These are phyloP conservation scores for Megaustenia siamemsis DNA, from an alignment of 2,888 invertebrate genomes.

Conservation along the genomic window DNA sequence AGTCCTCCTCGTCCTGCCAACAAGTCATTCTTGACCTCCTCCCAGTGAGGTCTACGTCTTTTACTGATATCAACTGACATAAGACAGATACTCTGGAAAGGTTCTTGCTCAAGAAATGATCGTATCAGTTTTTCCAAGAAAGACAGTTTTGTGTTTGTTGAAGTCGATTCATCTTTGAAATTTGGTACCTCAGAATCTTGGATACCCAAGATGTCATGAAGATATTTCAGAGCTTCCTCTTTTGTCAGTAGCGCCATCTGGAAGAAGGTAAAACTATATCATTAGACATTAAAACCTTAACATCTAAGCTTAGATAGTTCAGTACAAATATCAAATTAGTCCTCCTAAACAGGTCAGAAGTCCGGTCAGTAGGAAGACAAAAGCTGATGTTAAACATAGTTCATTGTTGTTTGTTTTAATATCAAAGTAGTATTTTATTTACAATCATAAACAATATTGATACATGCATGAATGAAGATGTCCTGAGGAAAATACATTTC, in stretches of 20 bases:
- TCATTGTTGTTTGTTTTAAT: no score
- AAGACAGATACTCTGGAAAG: slow-evolving; percentile 58
- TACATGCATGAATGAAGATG: no score
- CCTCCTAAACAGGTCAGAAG: no score
- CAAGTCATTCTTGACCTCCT: slow-evolving; percentile 52
- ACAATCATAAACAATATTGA: no score
- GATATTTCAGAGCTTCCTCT: neutral
- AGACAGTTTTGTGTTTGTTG: neutral
- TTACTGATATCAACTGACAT: slow-evolving; percentile 39
- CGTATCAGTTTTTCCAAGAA: slow-evolving; percentile 18
- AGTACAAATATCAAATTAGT: no score
- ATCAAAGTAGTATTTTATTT: no score
- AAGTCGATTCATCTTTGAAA: neutral
- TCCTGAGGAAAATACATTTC: no score
- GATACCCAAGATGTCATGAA: slow-evolving; percentile 21
- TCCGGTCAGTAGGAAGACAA: no score
- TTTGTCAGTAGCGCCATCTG: slow-evolving; percentile 12
- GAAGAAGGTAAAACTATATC: neutral
- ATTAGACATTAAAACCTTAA: no score
- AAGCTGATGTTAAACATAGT: no score
- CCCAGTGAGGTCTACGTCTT: slow-evolving; percentile 51
- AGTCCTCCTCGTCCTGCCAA: slow-evolving; percentile 56
- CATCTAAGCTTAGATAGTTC: no score
- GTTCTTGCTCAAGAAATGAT: slow-evolving; percentile 29
- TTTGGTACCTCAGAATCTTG: neutral